Conservation (phyloP, 2,113 vertebrate genomes). For the Gracilinanus agilis region DNA sequence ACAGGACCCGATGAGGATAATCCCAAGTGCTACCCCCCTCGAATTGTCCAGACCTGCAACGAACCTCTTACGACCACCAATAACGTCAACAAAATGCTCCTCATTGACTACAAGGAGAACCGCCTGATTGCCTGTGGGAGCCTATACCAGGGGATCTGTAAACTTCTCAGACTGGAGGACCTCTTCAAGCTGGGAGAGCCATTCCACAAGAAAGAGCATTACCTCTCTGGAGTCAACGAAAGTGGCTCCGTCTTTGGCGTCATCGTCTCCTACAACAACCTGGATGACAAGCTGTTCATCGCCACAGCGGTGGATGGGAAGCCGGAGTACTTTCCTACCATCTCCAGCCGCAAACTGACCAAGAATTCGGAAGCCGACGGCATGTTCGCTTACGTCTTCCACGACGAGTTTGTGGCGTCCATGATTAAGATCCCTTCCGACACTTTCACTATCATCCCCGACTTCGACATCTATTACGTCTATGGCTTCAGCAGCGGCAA, state of each 20-base stretch:
- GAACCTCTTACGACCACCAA: conserved; percentile 94
- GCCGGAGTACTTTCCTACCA: conserved; percentile 98
- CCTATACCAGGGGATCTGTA: conserved; percentile 98
- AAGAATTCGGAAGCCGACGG: conserved; percentile 97
- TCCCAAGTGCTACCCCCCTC: conserved; percentile 97
- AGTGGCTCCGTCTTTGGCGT: conserved; percentile 98
- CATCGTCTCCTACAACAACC: conserved; percentile 95
- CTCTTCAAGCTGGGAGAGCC: conserved; percentile 99
- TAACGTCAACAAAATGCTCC: conserved; percentile 99
- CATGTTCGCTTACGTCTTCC: conserved; percentile 99
- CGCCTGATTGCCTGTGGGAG: conserved; percentile 96
- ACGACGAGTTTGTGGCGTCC: conserved; percentile 98
- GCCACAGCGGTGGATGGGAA: conserved; percentile 98
- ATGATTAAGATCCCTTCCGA: conserved; percentile 99
- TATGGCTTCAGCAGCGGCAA: conserved; percentile 98
- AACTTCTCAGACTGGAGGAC: conserved; percentile 96
- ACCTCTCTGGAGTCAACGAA: conserved; percentile 97
- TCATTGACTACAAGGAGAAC: conserved; percentile 98
- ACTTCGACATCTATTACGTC: conserved; percentile 99
- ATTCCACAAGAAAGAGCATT: conserved; percentile 99
- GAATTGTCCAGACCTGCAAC: conserved; percentile 96
- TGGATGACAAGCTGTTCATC: conserved; percentile 96
- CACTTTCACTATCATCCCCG: conserved; percentile 97
- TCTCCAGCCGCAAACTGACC: conserved; percentile 96
- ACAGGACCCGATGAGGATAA: conserved; percentile 99